These are phyloP conservation scores for Gnatocerus cornutus DNA, from an alignment of 2,888 invertebrate genomes.

Conservation along the genomic window DNA sequence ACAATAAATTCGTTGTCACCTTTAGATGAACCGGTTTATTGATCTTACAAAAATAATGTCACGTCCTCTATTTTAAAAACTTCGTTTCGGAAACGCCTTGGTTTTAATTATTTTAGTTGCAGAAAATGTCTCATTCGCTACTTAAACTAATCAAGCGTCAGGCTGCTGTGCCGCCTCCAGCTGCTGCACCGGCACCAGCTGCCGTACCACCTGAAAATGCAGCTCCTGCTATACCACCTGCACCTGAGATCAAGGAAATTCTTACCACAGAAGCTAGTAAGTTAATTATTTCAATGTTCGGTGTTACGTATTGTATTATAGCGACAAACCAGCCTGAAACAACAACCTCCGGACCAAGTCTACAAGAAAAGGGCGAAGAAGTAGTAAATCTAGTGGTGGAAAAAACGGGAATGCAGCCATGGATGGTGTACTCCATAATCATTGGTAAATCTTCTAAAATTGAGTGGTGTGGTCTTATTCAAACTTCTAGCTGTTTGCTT, in stretches of 20 bases:
- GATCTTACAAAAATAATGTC: conserved; percentile 18
- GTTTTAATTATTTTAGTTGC: conserved; percentile 33
- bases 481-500: conserved; percentile 78
- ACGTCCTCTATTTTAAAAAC: conserved; percentile 14
- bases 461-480: neutral
- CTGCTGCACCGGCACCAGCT: neutral
- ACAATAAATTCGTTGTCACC: neutral
- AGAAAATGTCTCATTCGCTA: conserved; percentile 47
- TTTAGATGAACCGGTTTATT: conserved; percentile 14
- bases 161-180: conserved; percentile 20
- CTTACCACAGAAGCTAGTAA: conserved; percentile 5
- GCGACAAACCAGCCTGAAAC: conserved; percentile 19
- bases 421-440: conserved; percentile 89
- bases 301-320: neutral
- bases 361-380: conserved; percentile 21
- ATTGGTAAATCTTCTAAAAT: conserved; percentile 75
- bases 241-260: conserved; percentile 8
- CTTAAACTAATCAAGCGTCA: conserved; percentile 43
- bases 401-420: conserved; percentile 86
- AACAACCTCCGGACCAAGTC: conserved; percentile 14
- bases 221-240: too few species aligned
- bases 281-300: neutral
- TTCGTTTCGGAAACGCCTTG: conserved; percentile 18
- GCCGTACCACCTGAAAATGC: conserved; percentile 1
- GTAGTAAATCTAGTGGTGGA: conserved; percentile 62